Conservation (phyloP, 1,140 invertebrate species). For the Drosophila tropicalis region DNA sequence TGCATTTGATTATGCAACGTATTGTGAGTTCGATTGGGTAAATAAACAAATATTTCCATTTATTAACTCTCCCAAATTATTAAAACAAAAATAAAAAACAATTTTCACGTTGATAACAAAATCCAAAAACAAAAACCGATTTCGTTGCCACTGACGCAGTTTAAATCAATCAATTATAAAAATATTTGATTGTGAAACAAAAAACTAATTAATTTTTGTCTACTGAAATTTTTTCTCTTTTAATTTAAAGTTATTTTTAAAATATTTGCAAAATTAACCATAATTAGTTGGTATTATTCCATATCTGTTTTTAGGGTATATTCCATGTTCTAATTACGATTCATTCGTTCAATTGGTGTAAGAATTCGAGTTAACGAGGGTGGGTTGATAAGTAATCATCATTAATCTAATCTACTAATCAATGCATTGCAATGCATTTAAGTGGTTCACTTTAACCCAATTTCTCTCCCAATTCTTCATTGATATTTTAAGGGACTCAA, state of each 20-base stretch:
- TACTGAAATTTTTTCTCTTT: background rate
- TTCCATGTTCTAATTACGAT: too few species aligned
- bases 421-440: too few species aligned
- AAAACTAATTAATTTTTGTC: slow-evolving; percentile 35
- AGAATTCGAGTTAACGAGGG: too few species aligned
- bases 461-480: too few species aligned
- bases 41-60: slow-evolving; percentile 35
- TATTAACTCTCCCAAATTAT: background rate
- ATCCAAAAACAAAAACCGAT: slow-evolving; percentile 2
- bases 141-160: slow-evolving; percentile 15
- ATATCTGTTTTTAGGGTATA: too few species aligned
- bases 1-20: slow-evolving; percentile 49
- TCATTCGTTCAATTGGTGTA: too few species aligned
- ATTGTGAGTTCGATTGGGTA: slow-evolving; percentile 29
- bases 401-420: too few species aligned
- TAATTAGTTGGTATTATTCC: too few species aligned
- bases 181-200: slow-evolving; percentile 17
- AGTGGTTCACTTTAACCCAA: too few species aligned
- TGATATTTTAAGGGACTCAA: too few species aligned
- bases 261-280: too few species aligned
- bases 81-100: background rate
- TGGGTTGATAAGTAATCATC: too few species aligned
- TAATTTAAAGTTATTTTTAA: background rate
- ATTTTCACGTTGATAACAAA: slow-evolving; percentile 19
- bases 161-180: slow-evolving; percentile 38